These are phyloP conservation scores for Agonum fuliginosum DNA, from an alignment of 2,888 invertebrate genomes.

Conservation along the genomic window DNA sequence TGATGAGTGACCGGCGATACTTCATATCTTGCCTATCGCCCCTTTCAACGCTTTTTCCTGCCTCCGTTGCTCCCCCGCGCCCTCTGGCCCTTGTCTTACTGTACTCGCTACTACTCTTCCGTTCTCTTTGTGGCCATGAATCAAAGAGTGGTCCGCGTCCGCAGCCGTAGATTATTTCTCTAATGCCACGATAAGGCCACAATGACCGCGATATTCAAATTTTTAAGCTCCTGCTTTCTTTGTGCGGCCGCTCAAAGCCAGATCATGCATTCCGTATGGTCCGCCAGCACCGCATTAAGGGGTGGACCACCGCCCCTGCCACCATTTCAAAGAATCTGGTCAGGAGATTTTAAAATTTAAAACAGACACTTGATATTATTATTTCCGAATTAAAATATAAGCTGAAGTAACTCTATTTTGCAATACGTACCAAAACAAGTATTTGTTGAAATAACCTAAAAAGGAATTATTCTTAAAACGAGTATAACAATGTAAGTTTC, in stretches of 20 bases:
- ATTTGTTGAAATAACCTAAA: too few relatives aligned
- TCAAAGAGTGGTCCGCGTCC: constrained; percentile 60
- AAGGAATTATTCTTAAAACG: too few relatives aligned
- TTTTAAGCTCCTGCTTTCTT: constrained; percentile 72
- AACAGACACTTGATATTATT: too few relatives aligned
- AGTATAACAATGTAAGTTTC: too few relatives aligned
- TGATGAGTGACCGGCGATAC: constrained; percentile 1
- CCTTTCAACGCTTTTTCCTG: constrained; percentile 27
- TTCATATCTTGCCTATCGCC: constrained; percentile 6
- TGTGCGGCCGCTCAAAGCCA: constrained; percentile 66
- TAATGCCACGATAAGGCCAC: constrained; percentile 72
- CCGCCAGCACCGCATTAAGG: constrained; percentile 32
- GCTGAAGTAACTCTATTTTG: too few relatives aligned
- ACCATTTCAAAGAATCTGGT: constrained; percentile 1
- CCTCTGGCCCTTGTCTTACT: background rate
- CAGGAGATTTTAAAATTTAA: too few relatives aligned
- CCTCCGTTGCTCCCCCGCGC: background rate
- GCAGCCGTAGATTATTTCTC: constrained; percentile 70
- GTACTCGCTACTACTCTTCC: constrained; percentile 10
- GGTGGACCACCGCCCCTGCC: constrained; percentile 5
- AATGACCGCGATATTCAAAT: constrained; percentile 75
- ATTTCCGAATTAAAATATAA: too few relatives aligned
- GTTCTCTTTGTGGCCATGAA: constrained; percentile 55
- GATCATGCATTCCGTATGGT: constrained; percentile 58
- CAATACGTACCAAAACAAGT: too few relatives aligned